Evolutionary conservation across 2,113 vertebrate species (phyloP).

Genomic region (Cephalopholis sonnerati): DNA sequence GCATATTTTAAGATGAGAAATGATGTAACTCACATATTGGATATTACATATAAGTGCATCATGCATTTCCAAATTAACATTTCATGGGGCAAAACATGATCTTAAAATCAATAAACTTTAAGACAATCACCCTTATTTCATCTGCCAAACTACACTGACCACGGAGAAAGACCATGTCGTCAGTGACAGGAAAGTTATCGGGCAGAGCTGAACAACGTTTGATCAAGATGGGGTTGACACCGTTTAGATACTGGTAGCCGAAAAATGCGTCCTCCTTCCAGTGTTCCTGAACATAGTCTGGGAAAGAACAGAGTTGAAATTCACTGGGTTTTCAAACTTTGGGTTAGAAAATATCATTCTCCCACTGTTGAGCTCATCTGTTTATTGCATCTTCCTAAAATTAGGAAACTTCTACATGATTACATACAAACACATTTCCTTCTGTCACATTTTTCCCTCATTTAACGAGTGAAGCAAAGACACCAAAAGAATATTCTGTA

Average conservation of each 20-base stretch:
- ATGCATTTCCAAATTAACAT: neutral
- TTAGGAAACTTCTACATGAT: neutral
- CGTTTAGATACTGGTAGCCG: conserved; percentile 92
- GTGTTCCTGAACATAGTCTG: conserved; percentile 71
- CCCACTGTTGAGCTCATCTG: neutral
- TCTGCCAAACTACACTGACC: conserved; percentile 80
- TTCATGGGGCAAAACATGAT: neutral
- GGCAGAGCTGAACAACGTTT: conserved; percentile 84
- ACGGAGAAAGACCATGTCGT: conserved; percentile 85
- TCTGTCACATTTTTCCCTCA: neutral
- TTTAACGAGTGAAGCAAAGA: neutral
- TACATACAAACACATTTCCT: neutral
- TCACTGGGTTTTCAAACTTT: neutral
- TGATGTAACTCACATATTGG: neutral
- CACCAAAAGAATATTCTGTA: no score
- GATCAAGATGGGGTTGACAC: conserved; percentile 91
- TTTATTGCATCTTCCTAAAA: neutral
- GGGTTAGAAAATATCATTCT: neutral
- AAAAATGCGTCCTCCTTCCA: conserved; percentile 93
- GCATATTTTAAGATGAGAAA: neutral
- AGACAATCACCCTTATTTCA: conserved; percentile 86
- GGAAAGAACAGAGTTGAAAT: neutral
- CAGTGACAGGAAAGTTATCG: conserved; percentile 87
- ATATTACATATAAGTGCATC: neutral
- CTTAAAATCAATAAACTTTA: neutral